Base-by-base conservation (phyloP, 2,888 invertebrate species). In the Pyrocoelia pectoralis region DNA sequence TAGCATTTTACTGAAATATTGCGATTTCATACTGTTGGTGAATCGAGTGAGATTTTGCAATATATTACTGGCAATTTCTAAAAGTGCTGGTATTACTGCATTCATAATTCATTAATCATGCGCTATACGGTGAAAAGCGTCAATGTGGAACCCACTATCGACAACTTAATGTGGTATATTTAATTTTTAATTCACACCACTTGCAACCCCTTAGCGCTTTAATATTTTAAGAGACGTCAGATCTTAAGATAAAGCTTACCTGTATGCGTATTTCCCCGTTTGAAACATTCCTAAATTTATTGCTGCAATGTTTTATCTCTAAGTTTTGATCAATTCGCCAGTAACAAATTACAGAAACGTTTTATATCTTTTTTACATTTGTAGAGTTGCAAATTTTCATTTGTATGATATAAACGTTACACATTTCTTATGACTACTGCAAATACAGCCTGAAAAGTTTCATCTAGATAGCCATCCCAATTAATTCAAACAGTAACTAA, bases 261-360 rank as follows among this genome's bases (percentile, higher is more conserved):
- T 33, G n/a, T 33, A 33, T n/a, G 72, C 73, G 72, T 69, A 72
- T 69, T 72, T 73, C 71, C 68, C 71, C 68, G 61, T 69, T 71
- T 69, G 68, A 66, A 70, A 62, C 61, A 56, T 66, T 61, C 56
- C 61, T 29, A 55, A 58, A 70, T 66, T 70, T 70, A 69, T 68
- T 61, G 55, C 56, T 17, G 56, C 58, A 55, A 61, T 46, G 48
- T 43, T 65, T 66, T 66, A 66, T 66, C 66, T 59, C 38, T 53
- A 40, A 33, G 17, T 56, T 65, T 48, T 57, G 61, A 66, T 66
- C 66, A 55, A 50, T 43, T 43, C 43, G 3, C 8, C 6, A 13
- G 17, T 43, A 43, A 33, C 33, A 33, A 33, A 33, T 33, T 33
- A 33, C 8, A 33, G 2, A 2, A 3, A 33, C 9, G 9, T 33